Percentiles rank a stretch among this genome's conserved stretches.
These are phyloP conservation scores for Oscheius sp. DNA, from an alignment of 1,140 invertebrate species.

Conservation along the genomic window DNA sequence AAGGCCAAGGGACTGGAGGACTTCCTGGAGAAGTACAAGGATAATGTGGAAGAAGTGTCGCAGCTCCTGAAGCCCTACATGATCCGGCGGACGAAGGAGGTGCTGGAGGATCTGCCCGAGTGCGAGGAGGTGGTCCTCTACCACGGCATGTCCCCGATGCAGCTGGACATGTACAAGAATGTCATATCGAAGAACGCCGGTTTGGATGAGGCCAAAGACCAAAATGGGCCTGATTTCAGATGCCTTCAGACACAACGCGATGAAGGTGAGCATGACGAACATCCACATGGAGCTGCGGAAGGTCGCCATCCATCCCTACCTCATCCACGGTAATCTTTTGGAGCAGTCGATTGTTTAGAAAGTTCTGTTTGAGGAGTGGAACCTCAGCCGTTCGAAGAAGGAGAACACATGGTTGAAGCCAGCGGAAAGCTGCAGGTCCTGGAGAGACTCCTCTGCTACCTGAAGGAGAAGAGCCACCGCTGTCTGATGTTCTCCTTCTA, in stretches of 20 bases:
- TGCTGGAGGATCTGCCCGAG: background rate
- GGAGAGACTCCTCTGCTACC: conserved; percentile 91
- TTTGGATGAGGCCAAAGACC: background rate
- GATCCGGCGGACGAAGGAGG: conserved; percentile 10
- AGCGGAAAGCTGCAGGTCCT: conserved; percentile 91
- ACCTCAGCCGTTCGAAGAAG: conserved; percentile 15
- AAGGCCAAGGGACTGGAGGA: background rate
- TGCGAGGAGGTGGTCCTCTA: background rate
- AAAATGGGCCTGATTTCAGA: background rate
- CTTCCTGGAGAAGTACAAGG: background rate
- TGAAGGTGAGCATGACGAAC: background rate
- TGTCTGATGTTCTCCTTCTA: conserved; percentile 98
- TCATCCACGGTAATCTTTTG: background rate
- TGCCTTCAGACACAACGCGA: background rate
- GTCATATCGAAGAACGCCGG: conserved; percentile 9
- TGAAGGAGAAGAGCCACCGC: conserved; percentile 83
- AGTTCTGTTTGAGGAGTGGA: background rate
- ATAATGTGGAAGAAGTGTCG: background rate
- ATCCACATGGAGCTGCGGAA: conserved; percentile 14
- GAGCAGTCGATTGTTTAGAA: background rate
- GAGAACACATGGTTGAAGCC: conserved; percentile 19
- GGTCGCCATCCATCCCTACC: conserved; percentile 10
- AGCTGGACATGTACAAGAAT: conserved; percentile 14
- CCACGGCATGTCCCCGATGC: background rate
- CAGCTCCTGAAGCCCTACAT: conserved; percentile 9